Base-by-base conservation (phyloP, 2,888 invertebrate genomes). In the Eupithecia centaureata region DNA sequence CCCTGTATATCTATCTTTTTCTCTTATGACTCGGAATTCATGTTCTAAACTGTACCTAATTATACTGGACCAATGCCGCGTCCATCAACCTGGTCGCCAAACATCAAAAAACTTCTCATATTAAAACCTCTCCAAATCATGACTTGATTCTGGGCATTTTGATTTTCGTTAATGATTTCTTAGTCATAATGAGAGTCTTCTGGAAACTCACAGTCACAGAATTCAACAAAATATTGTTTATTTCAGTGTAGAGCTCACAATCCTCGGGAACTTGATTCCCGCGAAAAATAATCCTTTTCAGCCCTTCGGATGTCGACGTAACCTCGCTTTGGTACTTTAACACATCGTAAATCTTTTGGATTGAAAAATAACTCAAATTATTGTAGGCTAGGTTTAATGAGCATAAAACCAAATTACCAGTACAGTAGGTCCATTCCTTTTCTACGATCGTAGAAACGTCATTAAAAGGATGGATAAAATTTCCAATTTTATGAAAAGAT, bases 371-470 rank as follows among this genome's bases (percentile, higher is more conserved):
- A 5, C 73, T 69, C 56, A 89, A 68, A 47, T 81, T 65, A 64
- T 89, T 89, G 61, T 82, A 88, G 0, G 85, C 82, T 12, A 89
- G 58, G 75, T 89, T 89, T 22, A 89, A 68, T 25, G 80, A 89
- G 67, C 82, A 82, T 7, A 89, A 72, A 30, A 64, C 68, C 2
- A 85, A 73, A 72, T 89, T 89, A 10, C 89, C 88, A 28, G 71
- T 75, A 22, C 75, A 79, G 69, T 79, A 81, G 28, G 54, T 25
- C 28, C 66, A 22, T 18, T 71, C 76, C 22, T 82, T 68, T 67
- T 69, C 78, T 22, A 52, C 57, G 7, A 74, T 56, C 2, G 80
- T 38, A 51, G 78, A 70, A 0, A 75, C 30, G 15, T 72, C 57
- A 25, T 77, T 72, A 60, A 78, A 88, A 4, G 81, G 75, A 61